Evolutionary conservation across 2,888 invertebrate genomes (phyloP).

Genomic region (Scrobipalpa costella): DNA sequence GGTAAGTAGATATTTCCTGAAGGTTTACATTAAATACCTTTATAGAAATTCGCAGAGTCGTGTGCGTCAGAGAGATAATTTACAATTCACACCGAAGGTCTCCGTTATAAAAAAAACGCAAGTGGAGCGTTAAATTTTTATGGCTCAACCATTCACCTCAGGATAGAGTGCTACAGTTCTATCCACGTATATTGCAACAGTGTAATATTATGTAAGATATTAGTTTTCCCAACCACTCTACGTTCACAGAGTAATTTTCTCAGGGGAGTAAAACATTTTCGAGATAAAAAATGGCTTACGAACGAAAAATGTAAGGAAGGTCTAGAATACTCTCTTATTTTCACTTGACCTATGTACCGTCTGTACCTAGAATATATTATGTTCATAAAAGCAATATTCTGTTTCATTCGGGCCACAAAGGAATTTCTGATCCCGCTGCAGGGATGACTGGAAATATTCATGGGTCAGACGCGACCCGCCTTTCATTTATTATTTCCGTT

Average conservation of each 20-base stretch:
- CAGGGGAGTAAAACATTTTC: neutral
- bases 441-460: conserved; percentile 11
- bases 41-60: neutral
- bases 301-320: too few relatives aligned
- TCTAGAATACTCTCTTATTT: too few relatives aligned
- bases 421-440: conserved; percentile 5
- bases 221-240: neutral
- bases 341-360: neutral
- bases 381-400: conserved; percentile 8
- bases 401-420: neutral
- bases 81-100: conserved; percentile 3
- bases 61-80: conserved; percentile 7
- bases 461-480: neutral
- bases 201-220: neutral
- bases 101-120: conserved; percentile 6
- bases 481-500: neutral
- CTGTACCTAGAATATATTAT: neutral
- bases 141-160: neutral
- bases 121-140: conserved; percentile 20
- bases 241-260: neutral
- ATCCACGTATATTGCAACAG: neutral
- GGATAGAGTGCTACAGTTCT: neutral
- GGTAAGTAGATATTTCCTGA: neutral
- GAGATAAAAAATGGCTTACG: too few relatives aligned
- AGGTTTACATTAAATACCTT: neutral